A percentile compares a stretch with the other conserved stretches of the same genome.
Conservation (phyloP, 1,140 invertebrate species). For the Luehdorfia chinensis region DNA sequence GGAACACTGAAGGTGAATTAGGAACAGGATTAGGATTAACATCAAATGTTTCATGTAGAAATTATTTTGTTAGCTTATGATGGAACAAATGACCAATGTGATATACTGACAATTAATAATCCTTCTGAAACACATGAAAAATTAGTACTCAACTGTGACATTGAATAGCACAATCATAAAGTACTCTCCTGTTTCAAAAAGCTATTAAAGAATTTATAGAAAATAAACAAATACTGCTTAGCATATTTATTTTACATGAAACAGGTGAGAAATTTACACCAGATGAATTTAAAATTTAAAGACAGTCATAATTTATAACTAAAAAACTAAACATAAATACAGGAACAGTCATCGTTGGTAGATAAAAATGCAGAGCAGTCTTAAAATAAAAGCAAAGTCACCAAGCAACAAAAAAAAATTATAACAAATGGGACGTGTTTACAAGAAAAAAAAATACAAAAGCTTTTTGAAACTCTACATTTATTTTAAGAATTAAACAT, state of each 20-base stretch:
- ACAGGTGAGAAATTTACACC: neutral
- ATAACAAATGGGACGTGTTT: too few relatives aligned
- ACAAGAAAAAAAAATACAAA: too few relatives aligned
- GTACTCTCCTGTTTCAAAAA: neutral
- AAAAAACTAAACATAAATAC: slow-evolving; percentile 33
- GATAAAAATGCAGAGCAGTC: slow-evolving; percentile 72
- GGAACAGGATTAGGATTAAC: slow-evolving; percentile 28
- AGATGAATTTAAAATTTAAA: neutral
- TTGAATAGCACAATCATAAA: neutral
- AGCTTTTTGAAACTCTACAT: too few relatives aligned
- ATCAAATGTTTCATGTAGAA: neutral
- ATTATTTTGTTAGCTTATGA: slow-evolving; percentile 6
- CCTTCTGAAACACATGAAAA: neutral
- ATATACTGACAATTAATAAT: neutral
- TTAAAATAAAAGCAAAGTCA: slow-evolving; percentile 42
- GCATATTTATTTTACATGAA: slow-evolving; percentile 1
- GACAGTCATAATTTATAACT: slow-evolving; percentile 30
- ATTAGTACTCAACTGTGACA: neutral
- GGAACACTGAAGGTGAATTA: slow-evolving; percentile 37
- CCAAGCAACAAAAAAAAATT: slow-evolving; percentile 23
- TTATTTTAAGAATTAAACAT: too few relatives aligned
- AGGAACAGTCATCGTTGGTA: slow-evolving; percentile 41
- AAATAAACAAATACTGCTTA: too few relatives aligned
- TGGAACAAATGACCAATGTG: neutral
- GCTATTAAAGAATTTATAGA: neutral